A percentile compares a stretch with the other conserved stretches of the same genome.
Evolutionary conservation across 2,797 vertebrate genomes (phyloP).

Genomic region (Melanotaenia boesemani): DNA sequence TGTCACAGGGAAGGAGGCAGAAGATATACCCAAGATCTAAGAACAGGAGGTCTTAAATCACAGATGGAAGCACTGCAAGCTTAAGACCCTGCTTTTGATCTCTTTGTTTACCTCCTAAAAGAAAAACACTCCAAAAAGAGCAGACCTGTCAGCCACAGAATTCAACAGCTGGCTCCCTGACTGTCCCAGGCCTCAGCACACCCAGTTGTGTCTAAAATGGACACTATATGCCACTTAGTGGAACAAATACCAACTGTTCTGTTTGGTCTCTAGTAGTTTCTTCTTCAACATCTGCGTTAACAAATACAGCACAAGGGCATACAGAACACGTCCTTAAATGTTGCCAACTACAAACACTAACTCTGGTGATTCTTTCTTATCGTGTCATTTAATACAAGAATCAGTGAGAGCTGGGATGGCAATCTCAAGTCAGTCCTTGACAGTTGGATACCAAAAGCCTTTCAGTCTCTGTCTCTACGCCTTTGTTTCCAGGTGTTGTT

Average conservation of each 20-base stretch:
- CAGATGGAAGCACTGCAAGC: constrained; percentile 39
- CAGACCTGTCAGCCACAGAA: constrained; percentile 55
- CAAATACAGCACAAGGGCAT: constrained; percentile 15
- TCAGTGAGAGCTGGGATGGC: constrained; percentile 32
- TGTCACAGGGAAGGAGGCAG: constrained; percentile 40
- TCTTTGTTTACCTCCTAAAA: constrained; percentile 66
- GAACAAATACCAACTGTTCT: constrained; percentile 43
- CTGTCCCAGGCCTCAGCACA: constrained; percentile 4
- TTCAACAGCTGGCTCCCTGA: constrained; percentile 45
- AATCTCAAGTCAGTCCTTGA: constrained; percentile 54
- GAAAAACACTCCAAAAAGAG: constrained; percentile 49
- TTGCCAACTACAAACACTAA: constrained; percentile 34
- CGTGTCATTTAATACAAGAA: constrained; percentile 40
- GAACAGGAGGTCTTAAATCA: constrained; percentile 63
- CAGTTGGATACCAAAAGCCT: constrained; percentile 48
- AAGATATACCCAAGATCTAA: constrained; percentile 68
- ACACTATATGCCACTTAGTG: constrained; percentile 33
- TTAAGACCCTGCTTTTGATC: constrained; percentile 69
- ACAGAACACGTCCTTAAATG: constrained; percentile 18
- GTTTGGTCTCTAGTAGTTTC: constrained; percentile 26
- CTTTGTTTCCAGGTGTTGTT: constrained; percentile 63
- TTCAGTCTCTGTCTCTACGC: constrained; percentile 37
- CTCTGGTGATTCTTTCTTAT: constrained; percentile 15
- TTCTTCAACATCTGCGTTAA: constrained; percentile 14
- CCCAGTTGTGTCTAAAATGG: constrained; percentile 36